Evolutionary conservation across 1,140 invertebrate genomes (phyloP), one percentile per base, ranked within the genome.

Genomic region (Hermatobates lingyangjiaoensis): DNA sequence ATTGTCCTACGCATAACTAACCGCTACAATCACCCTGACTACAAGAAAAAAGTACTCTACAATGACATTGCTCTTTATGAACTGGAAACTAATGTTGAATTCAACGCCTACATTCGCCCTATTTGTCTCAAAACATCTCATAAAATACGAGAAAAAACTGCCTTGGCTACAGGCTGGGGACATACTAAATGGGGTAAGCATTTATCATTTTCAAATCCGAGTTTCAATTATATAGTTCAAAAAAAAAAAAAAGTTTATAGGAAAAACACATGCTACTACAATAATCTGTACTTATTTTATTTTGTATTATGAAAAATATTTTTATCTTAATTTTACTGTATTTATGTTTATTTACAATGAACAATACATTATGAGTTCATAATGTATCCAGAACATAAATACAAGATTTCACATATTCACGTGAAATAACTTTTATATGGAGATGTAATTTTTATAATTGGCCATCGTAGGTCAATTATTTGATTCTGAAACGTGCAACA

Each of bases 31-130:
- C 71, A 78, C 60, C 71, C 71, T 2, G 45, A 63, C 1, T 77
- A 75, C 51, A 62, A 62, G 2, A 62, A 54, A 27, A 58, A 61
- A 2, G 53, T 56, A 0, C 62, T 66, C 27, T 72, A 74, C 57
- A 68, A 77, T 58, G 75, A 77, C 46, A 74, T 78, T 42, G 74
- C 71, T 18, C 55, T 78, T 1, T 48, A 76, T 1, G 63, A 66
- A 56, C 57, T 76, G 18, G 59, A 68, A 27, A 58, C 53, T 27
- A 54, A 60, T 49, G 66, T 74, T 0, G 56, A 48, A 20, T 70
- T 75, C 26, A 68, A 66, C 40, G 61, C 66, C 3, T 71, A 65
- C 50, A 68, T 75, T 1, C 61, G 69, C 38, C 74, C 75, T 0
- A 69, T 71, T 12, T 77, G 75, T 54, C 49, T 73, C 12, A 3